These are phyloP conservation scores for Caenorhabditis becei DNA, from an alignment of 2,888 invertebrate genomes.

Conservation along the genomic window DNA sequence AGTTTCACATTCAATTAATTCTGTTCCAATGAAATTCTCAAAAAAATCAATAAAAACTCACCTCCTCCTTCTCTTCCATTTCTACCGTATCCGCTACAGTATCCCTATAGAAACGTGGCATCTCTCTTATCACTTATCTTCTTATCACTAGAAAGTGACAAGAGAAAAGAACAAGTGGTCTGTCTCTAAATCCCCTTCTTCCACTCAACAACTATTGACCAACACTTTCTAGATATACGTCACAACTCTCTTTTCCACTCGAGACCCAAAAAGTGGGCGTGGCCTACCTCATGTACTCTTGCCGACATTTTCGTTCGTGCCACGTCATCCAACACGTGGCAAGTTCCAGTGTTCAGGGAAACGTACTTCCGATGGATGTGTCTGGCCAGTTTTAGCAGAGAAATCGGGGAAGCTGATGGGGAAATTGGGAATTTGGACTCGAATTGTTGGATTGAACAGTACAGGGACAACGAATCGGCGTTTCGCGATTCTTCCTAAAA, in stretches of 20 bases:
- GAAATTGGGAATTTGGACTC: constrained; percentile 34
- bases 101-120: neutral
- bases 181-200: neutral
- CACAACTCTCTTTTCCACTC: neutral
- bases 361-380: constrained; percentile 58
- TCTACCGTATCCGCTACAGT: neutral
- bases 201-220: constrained; percentile 1
- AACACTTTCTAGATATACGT: constrained; percentile 3
- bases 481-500: constrained; percentile 51
- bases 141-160: no score
- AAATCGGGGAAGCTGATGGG: constrained; percentile 17
- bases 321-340: constrained; percentile 33
- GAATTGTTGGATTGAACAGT: constrained; percentile 30
- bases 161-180: neutral
- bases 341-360: constrained; percentile 52
- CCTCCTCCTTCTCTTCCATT: neutral
- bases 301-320: constrained; percentile 25
- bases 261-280: neutral
- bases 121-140: no score
- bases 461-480: constrained; percentile 52
- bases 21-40: no score
- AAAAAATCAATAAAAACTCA: no score
- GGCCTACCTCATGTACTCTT: constrained; percentile 55
- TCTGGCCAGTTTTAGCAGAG: constrained; percentile 46
- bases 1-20: no score